Percentiles rank a stretch among this genome's conserved stretches.
phyloP scores from a whole-genome alignment of 2,113 vertebrate species.

The Felis chaus region DNA sequence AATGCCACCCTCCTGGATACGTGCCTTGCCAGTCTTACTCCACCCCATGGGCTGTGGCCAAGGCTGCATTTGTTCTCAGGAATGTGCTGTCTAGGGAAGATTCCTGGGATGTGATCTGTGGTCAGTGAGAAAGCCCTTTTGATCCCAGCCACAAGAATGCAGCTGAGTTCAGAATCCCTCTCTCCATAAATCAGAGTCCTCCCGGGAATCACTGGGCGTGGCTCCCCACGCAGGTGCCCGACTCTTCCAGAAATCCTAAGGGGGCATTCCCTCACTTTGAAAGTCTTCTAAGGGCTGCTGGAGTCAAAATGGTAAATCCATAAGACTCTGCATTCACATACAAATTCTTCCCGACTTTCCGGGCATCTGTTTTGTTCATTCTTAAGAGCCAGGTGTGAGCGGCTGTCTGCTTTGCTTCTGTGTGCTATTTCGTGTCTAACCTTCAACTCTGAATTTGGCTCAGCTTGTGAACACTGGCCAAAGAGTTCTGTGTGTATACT shows the following conservation, averaged over 20 bases:
- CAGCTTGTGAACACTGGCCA: conserved; percentile 45
- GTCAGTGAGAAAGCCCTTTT: conserved; percentile 73
- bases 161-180: conserved; percentile 64
- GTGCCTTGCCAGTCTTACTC: conserved; percentile 42
- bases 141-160: conserved; percentile 75
- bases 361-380: conserved; percentile 77
- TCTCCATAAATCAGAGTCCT: conserved; percentile 69
- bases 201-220: conserved; percentile 26
- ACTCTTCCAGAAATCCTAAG: conserved; percentile 49
- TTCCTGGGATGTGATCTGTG: conserved; percentile 66
- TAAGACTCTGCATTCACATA: conserved; percentile 22
- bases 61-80: conserved; percentile 43
- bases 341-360: conserved; percentile 61
- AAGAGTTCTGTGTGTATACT: conserved; percentile 44
- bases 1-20: background rate
- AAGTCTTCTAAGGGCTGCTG: conserved; percentile 57
- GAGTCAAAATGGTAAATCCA: conserved; percentile 71
- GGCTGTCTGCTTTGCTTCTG: conserved; percentile 74
- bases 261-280: conserved; percentile 70
- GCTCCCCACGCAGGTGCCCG: conserved; percentile 65
- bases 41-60: conserved; percentile 35
- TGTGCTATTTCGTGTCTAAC: conserved; percentile 66
- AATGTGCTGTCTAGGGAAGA: conserved; percentile 70
- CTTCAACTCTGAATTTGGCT: conserved; percentile 60
- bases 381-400: conserved; percentile 67